Percentiles rank a stretch among this genome's conserved stretches.
These are phyloP conservation scores for Solea senegalensis DNA, from an alignment of 2,113 vertebrate genomes.

Conservation along the genomic window DNA sequence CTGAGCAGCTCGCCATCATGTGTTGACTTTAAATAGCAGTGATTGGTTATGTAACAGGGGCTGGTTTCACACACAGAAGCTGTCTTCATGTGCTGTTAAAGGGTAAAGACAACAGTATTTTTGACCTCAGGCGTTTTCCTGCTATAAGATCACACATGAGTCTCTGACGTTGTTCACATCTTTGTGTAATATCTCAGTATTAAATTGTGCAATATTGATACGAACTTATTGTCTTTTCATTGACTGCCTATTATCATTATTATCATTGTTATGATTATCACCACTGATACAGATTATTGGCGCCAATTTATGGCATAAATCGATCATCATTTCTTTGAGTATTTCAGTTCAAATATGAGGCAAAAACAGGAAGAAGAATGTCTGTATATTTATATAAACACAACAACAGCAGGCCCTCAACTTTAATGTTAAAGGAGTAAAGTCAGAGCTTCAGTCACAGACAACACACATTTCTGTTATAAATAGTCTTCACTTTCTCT, in stretches of 20 bases:
- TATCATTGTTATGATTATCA: neutral
- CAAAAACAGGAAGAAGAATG: constrained; percentile 5
- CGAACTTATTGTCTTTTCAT: constrained; percentile 68
- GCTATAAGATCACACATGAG: constrained; percentile 57
- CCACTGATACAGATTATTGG: too few relatives aligned
- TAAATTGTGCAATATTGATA: constrained; percentile 80
- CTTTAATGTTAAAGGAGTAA: constrained; percentile 8
- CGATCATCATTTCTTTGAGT: neutral
- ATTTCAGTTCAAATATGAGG: neutral
- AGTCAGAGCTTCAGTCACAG: constrained; percentile 8
- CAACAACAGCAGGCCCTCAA: constrained; percentile 24
- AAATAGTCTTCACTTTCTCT: neutral
- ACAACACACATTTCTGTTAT: neutral
- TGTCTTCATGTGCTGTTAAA: constrained; percentile 73
- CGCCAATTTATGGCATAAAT: too few relatives aligned
- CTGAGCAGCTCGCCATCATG: too few relatives aligned
- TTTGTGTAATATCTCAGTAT: constrained; percentile 77
- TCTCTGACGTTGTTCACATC: constrained; percentile 67
- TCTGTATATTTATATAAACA: too few relatives aligned
- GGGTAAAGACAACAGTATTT: constrained; percentile 67
- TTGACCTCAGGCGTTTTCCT: constrained; percentile 72
- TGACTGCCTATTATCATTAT: constrained; percentile 42
- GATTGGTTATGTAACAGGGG: constrained; percentile 70
- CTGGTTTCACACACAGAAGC: constrained; percentile 58
- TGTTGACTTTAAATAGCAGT: neutral